These are phyloP conservation scores for Lethocerus indicus DNA, from an alignment of 1,140 invertebrate species.

Conservation along the genomic window DNA sequence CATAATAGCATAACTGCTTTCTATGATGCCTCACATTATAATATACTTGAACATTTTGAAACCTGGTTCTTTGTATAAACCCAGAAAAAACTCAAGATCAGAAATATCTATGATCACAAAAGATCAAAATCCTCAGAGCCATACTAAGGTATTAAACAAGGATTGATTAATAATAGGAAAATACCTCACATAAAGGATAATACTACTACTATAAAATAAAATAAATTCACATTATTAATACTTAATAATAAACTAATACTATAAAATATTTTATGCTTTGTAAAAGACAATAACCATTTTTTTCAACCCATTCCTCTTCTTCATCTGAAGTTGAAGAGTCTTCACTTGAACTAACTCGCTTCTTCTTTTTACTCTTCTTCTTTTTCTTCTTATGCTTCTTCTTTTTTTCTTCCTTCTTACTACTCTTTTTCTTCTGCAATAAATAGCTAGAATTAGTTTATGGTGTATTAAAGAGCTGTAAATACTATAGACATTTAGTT, in stretches of 20 bases:
- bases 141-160: constrained; percentile 9
- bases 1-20: too few species aligned
- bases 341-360: constrained; percentile 22
- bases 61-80: too few species aligned
- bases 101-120: constrained; percentile 7
- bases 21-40: too few species aligned
- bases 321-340: constrained; percentile 18
- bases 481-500: background rate
- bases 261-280: too few species aligned
- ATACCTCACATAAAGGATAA: constrained; percentile 15
- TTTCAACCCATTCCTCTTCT: constrained; percentile 51
- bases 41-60: too few species aligned
- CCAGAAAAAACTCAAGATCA: too few species aligned
- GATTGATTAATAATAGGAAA: constrained; percentile 18
- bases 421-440: constrained; percentile 31
- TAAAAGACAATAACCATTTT: constrained; percentile 29
- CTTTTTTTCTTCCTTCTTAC: constrained; percentile 27
- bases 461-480: background rate
- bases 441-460: background rate
- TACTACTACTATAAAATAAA: background rate
- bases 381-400: constrained; percentile 28
- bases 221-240: background rate
- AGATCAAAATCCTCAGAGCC: constrained; percentile 18
- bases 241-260: too few species aligned
- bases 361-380: constrained; percentile 26